phyloP scores from a whole-genome alignment of 1,140 invertebrate genomes.

The Spodoptera frugiperda region DNA sequence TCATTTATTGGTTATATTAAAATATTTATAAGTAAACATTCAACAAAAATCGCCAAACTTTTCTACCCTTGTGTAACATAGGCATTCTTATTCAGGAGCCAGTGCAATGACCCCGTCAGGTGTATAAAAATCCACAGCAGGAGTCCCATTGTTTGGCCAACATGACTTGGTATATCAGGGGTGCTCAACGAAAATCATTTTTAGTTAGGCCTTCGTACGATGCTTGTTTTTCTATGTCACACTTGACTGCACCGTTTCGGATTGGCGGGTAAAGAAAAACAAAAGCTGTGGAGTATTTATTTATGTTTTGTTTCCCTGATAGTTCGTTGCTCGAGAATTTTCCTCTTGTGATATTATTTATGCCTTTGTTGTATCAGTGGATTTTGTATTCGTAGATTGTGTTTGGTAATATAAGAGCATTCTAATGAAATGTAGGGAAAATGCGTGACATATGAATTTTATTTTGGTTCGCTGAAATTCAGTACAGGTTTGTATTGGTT shows the following conservation, averaged over 20 bases:
- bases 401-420: no score
- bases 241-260: slow-evolving; percentile 20
- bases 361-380: background rate
- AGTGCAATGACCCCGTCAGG: slow-evolving; percentile 62
- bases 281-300: background rate
- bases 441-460: no score
- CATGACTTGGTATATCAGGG: slow-evolving; percentile 37
- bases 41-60: background rate
- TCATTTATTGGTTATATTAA: no score
- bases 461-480: no score
- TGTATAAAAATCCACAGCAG: slow-evolving; percentile 58
- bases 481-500: no score
- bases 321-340: background rate
- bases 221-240: slow-evolving; percentile 5
- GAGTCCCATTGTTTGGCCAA: slow-evolving; percentile 62
- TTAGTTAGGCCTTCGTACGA: background rate
- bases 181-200: slow-evolving; percentile 18
- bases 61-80: slow-evolving; percentile 49
- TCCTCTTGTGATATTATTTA: background rate
- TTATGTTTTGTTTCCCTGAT: background rate
- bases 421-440: no score
- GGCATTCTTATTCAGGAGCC: slow-evolving; percentile 57
- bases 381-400: background rate
- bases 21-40: background rate
- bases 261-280: slow-evolving; percentile 5